Evolutionary conservation across 2,113 vertebrate species (phyloP).

Genomic region (Pipa parva): DNA sequence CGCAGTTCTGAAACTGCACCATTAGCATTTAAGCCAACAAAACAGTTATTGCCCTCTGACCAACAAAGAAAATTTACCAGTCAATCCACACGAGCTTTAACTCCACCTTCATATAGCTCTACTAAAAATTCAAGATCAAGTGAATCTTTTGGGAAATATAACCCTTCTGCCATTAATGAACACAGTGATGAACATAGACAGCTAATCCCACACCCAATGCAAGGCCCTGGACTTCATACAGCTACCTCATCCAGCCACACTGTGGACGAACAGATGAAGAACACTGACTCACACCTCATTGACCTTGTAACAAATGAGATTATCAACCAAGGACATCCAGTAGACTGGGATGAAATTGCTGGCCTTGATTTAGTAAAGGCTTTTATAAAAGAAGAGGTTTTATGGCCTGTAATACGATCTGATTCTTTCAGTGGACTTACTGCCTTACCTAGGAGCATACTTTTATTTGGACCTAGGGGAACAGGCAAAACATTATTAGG

Average conservation of each 20-base stretch:
- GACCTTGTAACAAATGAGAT: slow-evolving; percentile 96
- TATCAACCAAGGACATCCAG: slow-evolving; percentile 86
- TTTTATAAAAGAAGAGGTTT: slow-evolving; percentile 93
- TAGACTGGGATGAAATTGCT: slow-evolving; percentile 96
- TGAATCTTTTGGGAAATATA: slow-evolving; percentile 88
- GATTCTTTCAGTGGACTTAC: slow-evolving; percentile 92
- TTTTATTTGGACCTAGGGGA: slow-evolving; percentile 97
- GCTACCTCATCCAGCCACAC: slow-evolving; percentile 90
- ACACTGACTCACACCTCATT: slow-evolving; percentile 88
- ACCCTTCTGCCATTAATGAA: slow-evolving; percentile 82
- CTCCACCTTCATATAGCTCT: slow-evolving; percentile 87
- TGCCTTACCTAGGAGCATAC: slow-evolving; percentile 91
- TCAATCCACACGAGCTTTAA: slow-evolving; percentile 84
- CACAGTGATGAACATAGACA: slow-evolving; percentile 86
- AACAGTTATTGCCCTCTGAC: slow-evolving; percentile 89
- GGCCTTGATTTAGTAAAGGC: slow-evolving; percentile 95
- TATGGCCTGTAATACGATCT: slow-evolving; percentile 96
- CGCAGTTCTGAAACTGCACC: slow-evolving; percentile 86
- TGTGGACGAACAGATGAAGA: slow-evolving; percentile 94
- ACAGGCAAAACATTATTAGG: slow-evolving; percentile 91
- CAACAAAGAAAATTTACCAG: slow-evolving; percentile 92
- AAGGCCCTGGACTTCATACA: slow-evolving; percentile 79
- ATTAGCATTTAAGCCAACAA: slow-evolving; percentile 93
- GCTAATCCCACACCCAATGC: slow-evolving; percentile 82
- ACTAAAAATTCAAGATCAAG: slow-evolving; percentile 85